These are phyloP conservation scores for Sebastes cheni DNA, from an alignment of 2,797 vertebrate species.

Conservation along the genomic window DNA sequence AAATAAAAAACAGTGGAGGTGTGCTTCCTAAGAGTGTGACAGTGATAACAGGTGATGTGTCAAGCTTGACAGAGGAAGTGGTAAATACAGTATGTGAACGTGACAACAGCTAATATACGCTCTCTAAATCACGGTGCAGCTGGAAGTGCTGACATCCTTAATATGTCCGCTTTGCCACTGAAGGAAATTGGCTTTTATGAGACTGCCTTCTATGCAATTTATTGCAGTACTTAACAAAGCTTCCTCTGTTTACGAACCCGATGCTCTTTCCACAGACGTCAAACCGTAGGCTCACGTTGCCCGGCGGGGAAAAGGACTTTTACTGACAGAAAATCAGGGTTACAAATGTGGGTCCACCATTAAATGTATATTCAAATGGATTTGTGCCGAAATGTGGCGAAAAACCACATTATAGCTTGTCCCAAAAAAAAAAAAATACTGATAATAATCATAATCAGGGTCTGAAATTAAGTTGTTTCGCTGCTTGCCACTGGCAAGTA, in stretches of 20 bases:
- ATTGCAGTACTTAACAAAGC: conserved; percentile 76
- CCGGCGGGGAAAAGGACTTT: conserved; percentile 10
- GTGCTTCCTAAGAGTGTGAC: conserved; percentile 17
- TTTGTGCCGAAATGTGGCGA: not conserved
- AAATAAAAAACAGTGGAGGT: not conserved
- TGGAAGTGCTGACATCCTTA: conserved; percentile 71
- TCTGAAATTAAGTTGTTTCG: too few species aligned
- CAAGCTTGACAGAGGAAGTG: conserved; percentile 20
- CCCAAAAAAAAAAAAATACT: not conserved
- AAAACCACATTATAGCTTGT: not conserved
- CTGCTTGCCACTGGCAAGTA: too few species aligned
- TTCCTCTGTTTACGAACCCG: conserved; percentile 68
- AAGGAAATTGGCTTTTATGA: conserved; percentile 79
- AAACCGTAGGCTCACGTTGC: conserved; percentile 40
- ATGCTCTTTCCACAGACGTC: conserved; percentile 56
- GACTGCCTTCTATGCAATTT: conserved; percentile 71
- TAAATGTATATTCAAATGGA: not conserved
- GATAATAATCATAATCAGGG: not conserved
- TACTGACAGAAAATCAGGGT: conserved; percentile 5
- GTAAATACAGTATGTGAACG: conserved; percentile 39
- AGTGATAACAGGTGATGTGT: conserved; percentile 42
- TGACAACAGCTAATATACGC: conserved; percentile 58
- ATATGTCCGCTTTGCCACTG: conserved; percentile 63
- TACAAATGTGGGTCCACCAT: not conserved
- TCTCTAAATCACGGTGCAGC: conserved; percentile 61